Conservation (phyloP, 1,140 invertebrate species). For the Meteorus sp. region DNA sequence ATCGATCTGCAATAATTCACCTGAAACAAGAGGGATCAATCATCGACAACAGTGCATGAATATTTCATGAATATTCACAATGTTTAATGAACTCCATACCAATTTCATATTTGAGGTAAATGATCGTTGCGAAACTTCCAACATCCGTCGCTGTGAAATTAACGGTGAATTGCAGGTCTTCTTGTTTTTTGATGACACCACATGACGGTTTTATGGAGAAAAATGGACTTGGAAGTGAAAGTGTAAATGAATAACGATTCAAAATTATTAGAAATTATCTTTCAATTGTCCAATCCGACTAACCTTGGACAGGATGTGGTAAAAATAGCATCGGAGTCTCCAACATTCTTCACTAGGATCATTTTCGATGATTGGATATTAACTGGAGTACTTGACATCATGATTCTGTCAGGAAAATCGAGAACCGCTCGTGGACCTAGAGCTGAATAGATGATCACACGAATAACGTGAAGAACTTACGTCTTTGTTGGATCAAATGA, state of each 20-base stretch:
- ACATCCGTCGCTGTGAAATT: slow-evolving; percentile 38
- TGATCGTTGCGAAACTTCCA: slow-evolving; percentile 36
- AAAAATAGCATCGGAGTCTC: slow-evolving; percentile 44
- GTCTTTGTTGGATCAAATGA: slow-evolving; percentile 7
- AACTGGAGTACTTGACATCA: slow-evolving; percentile 48
- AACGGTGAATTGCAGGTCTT: slow-evolving; percentile 41
- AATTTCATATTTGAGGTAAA: slow-evolving; percentile 52
- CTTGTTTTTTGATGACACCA: slow-evolving; percentile 44
- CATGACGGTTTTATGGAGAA: slow-evolving; percentile 50
- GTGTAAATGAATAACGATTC: background rate
- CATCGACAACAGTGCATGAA: too few species aligned
- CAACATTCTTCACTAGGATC: slow-evolving; percentile 52
- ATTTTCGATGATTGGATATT: slow-evolving; percentile 48
- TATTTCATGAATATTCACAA: slow-evolving; percentile 32
- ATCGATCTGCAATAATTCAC: slow-evolving; percentile 44
- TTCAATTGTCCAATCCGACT: slow-evolving; percentile 5
- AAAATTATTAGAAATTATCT: background rate
- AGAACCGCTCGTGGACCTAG: slow-evolving; percentile 53
- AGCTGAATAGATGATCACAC: slow-evolving; percentile 36
- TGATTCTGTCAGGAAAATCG: slow-evolving; percentile 57
- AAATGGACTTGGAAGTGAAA: slow-evolving; percentile 30
- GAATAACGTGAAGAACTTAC: background rate
- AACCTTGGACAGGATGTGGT: slow-evolving; percentile 41
- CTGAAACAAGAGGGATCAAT: slow-evolving; percentile 35
- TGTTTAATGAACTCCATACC: too few species aligned